phyloP scores from a whole-genome alignment of 2,113 vertebrate genomes.

The Xenus cinereus region DNA sequence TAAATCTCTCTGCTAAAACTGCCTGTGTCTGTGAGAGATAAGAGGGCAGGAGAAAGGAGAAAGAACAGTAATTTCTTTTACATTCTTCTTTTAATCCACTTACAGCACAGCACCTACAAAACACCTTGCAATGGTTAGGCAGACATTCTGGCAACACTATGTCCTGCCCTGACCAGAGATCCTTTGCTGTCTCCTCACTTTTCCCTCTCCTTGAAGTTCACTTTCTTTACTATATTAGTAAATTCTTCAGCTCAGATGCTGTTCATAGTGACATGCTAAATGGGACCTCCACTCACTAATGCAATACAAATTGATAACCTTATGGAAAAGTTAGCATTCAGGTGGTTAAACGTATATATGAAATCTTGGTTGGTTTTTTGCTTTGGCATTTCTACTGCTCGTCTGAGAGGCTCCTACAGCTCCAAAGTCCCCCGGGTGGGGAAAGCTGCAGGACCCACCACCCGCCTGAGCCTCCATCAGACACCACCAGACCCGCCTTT shows the following conservation, averaged over 20 bases:
- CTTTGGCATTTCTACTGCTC: not conserved
- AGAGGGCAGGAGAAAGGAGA: not conserved
- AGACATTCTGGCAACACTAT: not conserved
- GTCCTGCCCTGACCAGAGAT: not conserved
- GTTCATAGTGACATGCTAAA: not conserved
- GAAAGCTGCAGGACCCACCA: not conserved
- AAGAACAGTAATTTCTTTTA: conserved; percentile 21
- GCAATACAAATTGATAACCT: not conserved
- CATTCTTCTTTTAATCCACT: not conserved
- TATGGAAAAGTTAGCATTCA: not conserved
- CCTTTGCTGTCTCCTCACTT: not conserved
- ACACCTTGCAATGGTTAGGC: not conserved
- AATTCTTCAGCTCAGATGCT: not conserved
- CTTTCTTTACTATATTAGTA: not conserved
- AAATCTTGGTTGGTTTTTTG: not conserved
- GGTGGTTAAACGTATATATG: not conserved
- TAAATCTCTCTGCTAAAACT: conserved; percentile 12
- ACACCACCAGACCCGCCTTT: not conserved
- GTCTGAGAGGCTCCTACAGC: not conserved
- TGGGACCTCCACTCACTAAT: not conserved
- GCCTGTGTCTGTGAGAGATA: conserved; percentile 12
- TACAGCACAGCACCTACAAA: not conserved
- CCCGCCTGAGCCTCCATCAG: fast-evolving
- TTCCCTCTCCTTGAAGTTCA: not conserved
- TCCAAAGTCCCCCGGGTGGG: not conserved